A percentile compares a stretch with the other conserved stretches of the same genome.
phyloP scores from a whole-genome alignment of 2,113 vertebrate species.

The Caloenas nicobarica region DNA sequence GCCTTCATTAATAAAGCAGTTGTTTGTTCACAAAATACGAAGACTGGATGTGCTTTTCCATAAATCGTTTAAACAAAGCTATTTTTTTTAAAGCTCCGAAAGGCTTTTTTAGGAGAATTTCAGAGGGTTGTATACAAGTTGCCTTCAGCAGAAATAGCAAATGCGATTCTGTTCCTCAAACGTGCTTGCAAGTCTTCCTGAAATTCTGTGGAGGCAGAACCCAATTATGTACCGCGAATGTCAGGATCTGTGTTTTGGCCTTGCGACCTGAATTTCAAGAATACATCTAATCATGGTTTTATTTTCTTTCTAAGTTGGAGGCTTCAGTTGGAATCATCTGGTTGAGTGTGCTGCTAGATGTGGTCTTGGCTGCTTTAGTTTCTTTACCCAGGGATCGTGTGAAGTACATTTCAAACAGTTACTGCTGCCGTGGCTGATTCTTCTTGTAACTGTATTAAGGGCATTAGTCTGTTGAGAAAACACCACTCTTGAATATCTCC shows the following conservation, averaged over 20 bases:
- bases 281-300: slow-evolving; percentile 52
- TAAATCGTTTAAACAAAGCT: slow-evolving; percentile 63
- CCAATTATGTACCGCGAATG: slow-evolving; percentile 61
- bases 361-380: slow-evolving; percentile 70
- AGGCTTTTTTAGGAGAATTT: slow-evolving; percentile 68
- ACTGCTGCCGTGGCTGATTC: slow-evolving; percentile 71
- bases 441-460: slow-evolving; percentile 77
- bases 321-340: slow-evolving; percentile 63
- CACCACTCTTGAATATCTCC: slow-evolving; percentile 73
- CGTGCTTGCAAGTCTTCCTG: slow-evolving; percentile 77
- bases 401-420: slow-evolving; percentile 77
- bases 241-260: slow-evolving; percentile 71
- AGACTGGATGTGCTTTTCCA: slow-evolving; percentile 79
- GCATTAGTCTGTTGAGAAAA: slow-evolving; percentile 79
- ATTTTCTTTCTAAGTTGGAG: slow-evolving; percentile 62
- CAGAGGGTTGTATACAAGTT: slow-evolving; percentile 75
- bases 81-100: slow-evolving; percentile 66
- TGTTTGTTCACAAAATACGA: slow-evolving; percentile 76
- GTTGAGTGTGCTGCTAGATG: slow-evolving; percentile 72
- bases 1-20: slow-evolving; percentile 81
- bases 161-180: slow-evolving; percentile 71
- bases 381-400: slow-evolving; percentile 74
- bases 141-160: slow-evolving; percentile 79
- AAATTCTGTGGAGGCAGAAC: slow-evolving; percentile 75
- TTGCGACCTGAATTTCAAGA: slow-evolving; percentile 74